A percentile compares a stretch with the other conserved stretches of the same genome.
These are phyloP conservation scores for Ophion ventricosus DNA, from an alignment of 2,888 invertebrate species.

Conservation along the genomic window DNA sequence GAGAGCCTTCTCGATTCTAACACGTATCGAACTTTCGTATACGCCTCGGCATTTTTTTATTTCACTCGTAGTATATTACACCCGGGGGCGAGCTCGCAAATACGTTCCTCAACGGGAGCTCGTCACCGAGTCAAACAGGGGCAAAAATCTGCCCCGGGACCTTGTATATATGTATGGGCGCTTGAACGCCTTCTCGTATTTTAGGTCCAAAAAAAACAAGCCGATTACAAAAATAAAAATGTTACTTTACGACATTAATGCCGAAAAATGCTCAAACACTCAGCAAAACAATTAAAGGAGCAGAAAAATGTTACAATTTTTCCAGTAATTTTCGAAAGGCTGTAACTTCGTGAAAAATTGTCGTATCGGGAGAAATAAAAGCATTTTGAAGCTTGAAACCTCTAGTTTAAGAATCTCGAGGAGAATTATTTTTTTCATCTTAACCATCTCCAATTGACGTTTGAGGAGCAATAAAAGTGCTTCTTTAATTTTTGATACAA, in stretches of 20 bases:
- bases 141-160: background rate
- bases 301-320: no score
- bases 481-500: no score
- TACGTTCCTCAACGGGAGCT: constrained; percentile 37
- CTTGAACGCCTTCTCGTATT: background rate
- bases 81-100: constrained; percentile 46
- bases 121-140: constrained; percentile 40
- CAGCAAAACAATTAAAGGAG: no score
- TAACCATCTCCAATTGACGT: no score
- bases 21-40: constrained; percentile 64
- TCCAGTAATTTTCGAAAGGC: no score
- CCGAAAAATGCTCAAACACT: background rate
- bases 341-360: no score
- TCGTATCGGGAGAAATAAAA: no score
- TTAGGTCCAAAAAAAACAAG: background rate
- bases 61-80: constrained; percentile 35
- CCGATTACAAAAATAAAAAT: background rate
- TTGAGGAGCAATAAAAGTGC: no score
- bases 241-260: background rate
- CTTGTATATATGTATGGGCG: background rate
- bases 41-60: constrained; percentile 33
- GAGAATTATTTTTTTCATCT: no score
- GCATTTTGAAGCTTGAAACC: no score
- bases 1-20: constrained; percentile 50
- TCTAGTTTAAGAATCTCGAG: no score